Percentiles rank a stretch among this genome's conserved stretches.
Evolutionary conservation across 2,113 vertebrate genomes (phyloP).

Genomic region (Aythya baeri): DNA sequence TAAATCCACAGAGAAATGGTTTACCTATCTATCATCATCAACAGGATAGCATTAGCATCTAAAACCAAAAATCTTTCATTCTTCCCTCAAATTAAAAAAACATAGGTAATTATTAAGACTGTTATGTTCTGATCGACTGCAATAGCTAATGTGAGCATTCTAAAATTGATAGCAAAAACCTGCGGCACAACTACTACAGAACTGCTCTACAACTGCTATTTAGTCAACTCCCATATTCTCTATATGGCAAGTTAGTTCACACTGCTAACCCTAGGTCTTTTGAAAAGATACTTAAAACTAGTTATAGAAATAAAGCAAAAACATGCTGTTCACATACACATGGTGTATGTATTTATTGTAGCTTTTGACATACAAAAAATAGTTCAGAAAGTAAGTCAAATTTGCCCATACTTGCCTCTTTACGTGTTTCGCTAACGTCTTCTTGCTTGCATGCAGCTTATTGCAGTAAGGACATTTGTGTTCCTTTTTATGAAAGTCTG

Average conservation of each 20-base stretch:
- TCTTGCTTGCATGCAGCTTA: slow-evolving; percentile 96
- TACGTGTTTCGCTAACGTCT: slow-evolving; percentile 93
- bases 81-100: background rate
- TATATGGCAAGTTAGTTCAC: background rate
- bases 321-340: background rate
- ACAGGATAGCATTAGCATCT: background rate
- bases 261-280: background rate
- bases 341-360: background rate
- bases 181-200: background rate
- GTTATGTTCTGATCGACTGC: background rate
- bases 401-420: slow-evolving; percentile 82
- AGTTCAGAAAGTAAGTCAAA: background rate
- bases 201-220: background rate
- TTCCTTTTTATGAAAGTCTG: slow-evolving; percentile 91
- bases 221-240: background rate
- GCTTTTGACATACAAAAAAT: background rate
- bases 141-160: background rate
- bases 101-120: background rate
- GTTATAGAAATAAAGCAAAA: background rate
- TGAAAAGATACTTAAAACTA: background rate
- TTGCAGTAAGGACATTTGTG: slow-evolving; percentile 96
- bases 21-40: background rate
- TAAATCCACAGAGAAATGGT: background rate
- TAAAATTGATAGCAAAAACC: background rate
- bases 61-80: background rate